Conservation (phyloP, 2,113 vertebrate species). For the Sus scrofa region DNA sequence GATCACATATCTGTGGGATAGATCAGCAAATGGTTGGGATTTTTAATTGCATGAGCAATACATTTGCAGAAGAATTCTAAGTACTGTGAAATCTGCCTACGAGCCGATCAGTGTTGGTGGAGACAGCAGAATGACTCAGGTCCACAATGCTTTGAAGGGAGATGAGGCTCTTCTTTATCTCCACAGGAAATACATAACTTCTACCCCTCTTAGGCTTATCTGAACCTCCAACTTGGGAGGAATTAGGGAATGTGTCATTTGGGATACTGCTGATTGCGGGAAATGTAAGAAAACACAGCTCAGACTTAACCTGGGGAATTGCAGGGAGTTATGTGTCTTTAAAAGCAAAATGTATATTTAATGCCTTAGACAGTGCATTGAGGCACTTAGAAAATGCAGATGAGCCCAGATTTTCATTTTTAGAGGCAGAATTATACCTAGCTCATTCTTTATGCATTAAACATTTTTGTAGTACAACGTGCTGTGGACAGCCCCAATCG, state of each 20-base stretch:
- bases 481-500: not conserved
- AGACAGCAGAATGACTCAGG: not conserved
- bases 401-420: constrained; percentile 73
- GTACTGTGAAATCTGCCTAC: constrained; percentile 47
- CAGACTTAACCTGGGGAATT: constrained; percentile 69
- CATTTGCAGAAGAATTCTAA: constrained; percentile 37
- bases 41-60: constrained; percentile 58
- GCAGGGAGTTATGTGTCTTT: constrained; percentile 64
- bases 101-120: not conserved
- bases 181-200: constrained; percentile 55
- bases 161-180: constrained; percentile 63
- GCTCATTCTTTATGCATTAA: constrained; percentile 77
- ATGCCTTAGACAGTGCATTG: constrained; percentile 3
- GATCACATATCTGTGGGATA: constrained; percentile 17
- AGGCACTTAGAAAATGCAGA: constrained; percentile 75
- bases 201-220: constrained; percentile 71
- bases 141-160: constrained; percentile 14
- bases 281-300: constrained; percentile 50
- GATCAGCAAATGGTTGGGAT: constrained; percentile 23
- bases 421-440: constrained; percentile 67
- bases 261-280: constrained; percentile 45
- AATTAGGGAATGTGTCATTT: constrained; percentile 73
- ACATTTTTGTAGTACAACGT: constrained; percentile 59
- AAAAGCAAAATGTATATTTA: constrained; percentile 74
- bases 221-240: constrained; percentile 68